A percentile compares a stretch with the other conserved stretches of the same genome.
Evolutionary conservation across 2,888 invertebrate genomes (phyloP).

Genomic region (Papilio demoleus): DNA sequence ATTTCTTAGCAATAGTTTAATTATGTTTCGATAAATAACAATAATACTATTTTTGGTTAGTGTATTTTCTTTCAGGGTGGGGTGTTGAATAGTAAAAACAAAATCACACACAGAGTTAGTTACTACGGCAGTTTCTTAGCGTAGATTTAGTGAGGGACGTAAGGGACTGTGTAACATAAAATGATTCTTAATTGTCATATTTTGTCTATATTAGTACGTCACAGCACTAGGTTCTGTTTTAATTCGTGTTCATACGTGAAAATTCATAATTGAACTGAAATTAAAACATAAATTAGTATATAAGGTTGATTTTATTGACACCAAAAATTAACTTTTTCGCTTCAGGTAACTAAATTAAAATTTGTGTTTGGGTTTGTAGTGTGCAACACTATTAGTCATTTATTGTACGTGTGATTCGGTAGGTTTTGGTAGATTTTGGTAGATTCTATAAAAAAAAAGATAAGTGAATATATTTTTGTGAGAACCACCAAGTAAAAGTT

Average conservation of each 20-base stretch:
- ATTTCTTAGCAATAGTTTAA: background rate
- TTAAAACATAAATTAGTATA: constrained; percentile 42
- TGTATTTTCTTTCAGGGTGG: background rate
- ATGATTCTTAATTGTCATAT: constrained; percentile 5
- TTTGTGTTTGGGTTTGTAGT: constrained; percentile 48
- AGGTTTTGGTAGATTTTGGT: no score
- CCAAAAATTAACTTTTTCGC: constrained; percentile 50
- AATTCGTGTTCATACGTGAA: constrained; percentile 32
- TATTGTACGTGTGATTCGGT: constrained; percentile 40
- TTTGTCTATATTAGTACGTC: constrained; percentile 14
- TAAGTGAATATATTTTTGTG: constrained; percentile 10
- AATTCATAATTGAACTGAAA: constrained; percentile 40
- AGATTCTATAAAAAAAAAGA: constrained; percentile 4
- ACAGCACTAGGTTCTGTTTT: constrained; percentile 28
- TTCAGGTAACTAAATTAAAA: constrained; percentile 45
- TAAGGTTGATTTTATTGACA: constrained; percentile 48
- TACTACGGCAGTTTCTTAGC: no score
- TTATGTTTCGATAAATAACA: no score
- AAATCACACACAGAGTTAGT: no score
- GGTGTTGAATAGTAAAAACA: no score
- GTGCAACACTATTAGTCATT: constrained; percentile 51
- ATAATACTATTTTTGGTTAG: background rate
- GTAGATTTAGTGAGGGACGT: no score
- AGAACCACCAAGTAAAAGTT: constrained; percentile 31
- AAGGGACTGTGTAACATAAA: no score